These are phyloP conservation scores for Oncorhynchus kisutch DNA, from an alignment of 2,113 vertebrate genomes.

Conservation along the genomic window DNA sequence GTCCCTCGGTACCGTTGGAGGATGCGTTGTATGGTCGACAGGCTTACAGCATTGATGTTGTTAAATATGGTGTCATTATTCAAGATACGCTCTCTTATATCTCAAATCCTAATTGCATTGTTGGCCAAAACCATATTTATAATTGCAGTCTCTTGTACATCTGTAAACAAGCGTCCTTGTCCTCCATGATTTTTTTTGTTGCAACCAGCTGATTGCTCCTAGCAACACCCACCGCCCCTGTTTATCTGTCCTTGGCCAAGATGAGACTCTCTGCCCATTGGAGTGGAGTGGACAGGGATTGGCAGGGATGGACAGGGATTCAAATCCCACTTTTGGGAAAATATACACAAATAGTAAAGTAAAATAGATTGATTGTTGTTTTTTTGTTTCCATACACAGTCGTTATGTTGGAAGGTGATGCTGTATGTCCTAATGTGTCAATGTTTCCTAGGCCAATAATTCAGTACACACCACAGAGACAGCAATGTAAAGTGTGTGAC, in stretches of 20 bases:
- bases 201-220: slow-evolving; percentile 47
- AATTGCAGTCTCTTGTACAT: too few relatives aligned
- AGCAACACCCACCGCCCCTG: slow-evolving; percentile 43
- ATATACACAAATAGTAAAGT: background rate
- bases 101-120: too few relatives aligned
- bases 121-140: too few relatives aligned
- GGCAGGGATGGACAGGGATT: background rate
- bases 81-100: too few relatives aligned
- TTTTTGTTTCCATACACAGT: too few relatives aligned
- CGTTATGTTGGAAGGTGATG: too few relatives aligned
- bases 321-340: background rate
- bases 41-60: too few relatives aligned
- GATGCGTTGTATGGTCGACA: too few relatives aligned
- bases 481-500: background rate
- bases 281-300: background rate
- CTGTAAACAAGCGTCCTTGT: too few relatives aligned
- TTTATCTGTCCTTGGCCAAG: slow-evolving; percentile 2
- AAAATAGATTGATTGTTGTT: background rate
- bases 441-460: slow-evolving; percentile 1
- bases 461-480: background rate
- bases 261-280: background rate
- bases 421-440: background rate
- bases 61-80: too few relatives aligned
- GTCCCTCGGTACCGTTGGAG: too few relatives aligned
- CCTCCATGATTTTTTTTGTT: slow-evolving; percentile 14